These are phyloP conservation scores for Macroglossus sobrinus DNA, from an alignment of 2,113 vertebrate genomes.

Conservation along the genomic window DNA sequence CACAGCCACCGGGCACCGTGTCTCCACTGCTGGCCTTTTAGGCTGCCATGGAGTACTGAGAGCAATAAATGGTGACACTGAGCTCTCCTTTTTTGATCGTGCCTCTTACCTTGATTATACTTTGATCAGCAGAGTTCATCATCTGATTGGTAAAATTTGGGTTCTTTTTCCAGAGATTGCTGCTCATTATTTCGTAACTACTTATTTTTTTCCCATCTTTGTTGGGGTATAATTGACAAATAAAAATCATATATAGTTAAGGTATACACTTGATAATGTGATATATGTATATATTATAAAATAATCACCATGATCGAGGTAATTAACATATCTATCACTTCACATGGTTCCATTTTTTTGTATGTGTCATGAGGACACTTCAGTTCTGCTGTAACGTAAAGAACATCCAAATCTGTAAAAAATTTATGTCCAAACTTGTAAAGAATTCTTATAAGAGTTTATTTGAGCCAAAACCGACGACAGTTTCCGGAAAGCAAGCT, in stretches of 20 bases:
- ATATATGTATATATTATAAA: background rate
- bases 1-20: background rate
- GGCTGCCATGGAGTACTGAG: background rate
- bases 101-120: background rate
- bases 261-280: background rate
- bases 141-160: background rate
- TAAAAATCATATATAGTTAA: background rate
- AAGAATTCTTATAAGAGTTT: background rate
- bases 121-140: background rate
- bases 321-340: background rate
- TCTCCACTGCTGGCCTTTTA: background rate
- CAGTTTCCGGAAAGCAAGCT: background rate
- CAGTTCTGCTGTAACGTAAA: background rate
- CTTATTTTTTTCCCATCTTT: background rate
- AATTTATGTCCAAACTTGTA: background rate
- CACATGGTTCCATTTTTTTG: background rate
- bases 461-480: background rate
- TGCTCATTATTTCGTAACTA: background rate
- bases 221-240: background rate
- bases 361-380: background rate
- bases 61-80: background rate
- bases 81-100: background rate
- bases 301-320: background rate
- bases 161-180: background rate
- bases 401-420: background rate